These are phyloP conservation scores for Clarias pachynema DNA, from an alignment of 2,797 vertebrate species.

Conservation along the genomic window DNA sequence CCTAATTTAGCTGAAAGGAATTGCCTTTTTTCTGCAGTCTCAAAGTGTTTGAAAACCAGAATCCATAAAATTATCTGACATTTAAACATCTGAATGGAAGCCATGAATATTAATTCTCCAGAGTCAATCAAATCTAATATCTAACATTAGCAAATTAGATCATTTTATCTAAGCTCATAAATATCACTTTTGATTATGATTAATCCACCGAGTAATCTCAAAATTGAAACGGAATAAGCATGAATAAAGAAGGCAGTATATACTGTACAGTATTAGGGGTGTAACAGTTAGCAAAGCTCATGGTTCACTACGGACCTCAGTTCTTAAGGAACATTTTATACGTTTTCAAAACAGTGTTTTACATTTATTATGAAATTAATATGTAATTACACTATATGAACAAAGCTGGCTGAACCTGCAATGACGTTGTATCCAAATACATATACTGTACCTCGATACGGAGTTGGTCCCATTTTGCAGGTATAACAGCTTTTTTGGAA, in stretches of 20 bases:
- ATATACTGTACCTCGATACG: no score
- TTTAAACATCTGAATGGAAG: not conserved
- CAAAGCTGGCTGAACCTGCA: no score
- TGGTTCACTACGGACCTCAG: no score
- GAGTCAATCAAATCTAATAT: not conserved
- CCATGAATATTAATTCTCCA: not conserved
- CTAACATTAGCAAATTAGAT: not conserved
- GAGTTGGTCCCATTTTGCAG: no score
- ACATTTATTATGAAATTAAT: no score
- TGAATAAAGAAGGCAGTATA: no score
- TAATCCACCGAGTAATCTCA: not conserved
- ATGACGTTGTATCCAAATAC: no score
- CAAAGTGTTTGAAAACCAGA: not conserved
- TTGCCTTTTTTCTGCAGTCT: not conserved
- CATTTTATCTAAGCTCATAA: not conserved
- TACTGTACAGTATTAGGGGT: not conserved
- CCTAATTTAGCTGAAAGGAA: conserved; percentile 11
- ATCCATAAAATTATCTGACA: not conserved
- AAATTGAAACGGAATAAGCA: not conserved
- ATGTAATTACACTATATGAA: no score
- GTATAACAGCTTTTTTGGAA: no score
- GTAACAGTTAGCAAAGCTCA: no score
- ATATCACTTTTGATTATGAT: not conserved
- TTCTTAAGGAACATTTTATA: no score
- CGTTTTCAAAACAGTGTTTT: no score